Conservation (phyloP, 1,140 invertebrate species). For the Pissodes strobi region DNA sequence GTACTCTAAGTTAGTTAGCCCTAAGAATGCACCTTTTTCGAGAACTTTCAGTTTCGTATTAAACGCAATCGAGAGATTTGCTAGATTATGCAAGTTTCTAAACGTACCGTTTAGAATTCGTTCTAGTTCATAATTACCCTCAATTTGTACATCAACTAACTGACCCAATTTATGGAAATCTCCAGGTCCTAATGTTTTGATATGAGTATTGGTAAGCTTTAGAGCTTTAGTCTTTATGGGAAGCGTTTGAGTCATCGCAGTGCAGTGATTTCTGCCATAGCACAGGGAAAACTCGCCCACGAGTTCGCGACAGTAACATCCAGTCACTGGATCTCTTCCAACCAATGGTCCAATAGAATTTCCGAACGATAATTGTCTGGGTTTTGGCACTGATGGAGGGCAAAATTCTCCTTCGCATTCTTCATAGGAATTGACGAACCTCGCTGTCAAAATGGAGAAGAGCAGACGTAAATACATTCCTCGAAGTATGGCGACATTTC, state of each 20-base stretch:
- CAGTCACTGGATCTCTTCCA: conserved; percentile 34
- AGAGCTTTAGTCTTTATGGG: conserved; percentile 24
- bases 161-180: conserved; percentile 38
- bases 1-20: conserved; percentile 41
- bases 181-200: conserved; percentile 34
- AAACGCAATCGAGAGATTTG: conserved; percentile 45
- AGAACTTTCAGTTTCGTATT: conserved; percentile 44
- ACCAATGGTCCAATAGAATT: conserved; percentile 10
- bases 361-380: neutral
- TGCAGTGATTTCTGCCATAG: conserved; percentile 42
- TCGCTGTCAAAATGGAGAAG: neutral
- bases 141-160: conserved; percentile 41
- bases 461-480: conserved; percentile 1
- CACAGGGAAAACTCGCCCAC: conserved; percentile 35
- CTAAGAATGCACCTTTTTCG: conserved; percentile 42
- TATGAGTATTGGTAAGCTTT: conserved; percentile 38
- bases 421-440: conserved; percentile 7
- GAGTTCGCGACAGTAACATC: conserved; percentile 43
- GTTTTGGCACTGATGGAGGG: conserved; percentile 13
- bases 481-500: conserved; percentile 1
- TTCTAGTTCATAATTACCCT: conserved; percentile 44
- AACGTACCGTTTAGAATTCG: conserved; percentile 42
- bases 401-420: conserved; percentile 30
- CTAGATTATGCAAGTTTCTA: conserved; percentile 43
- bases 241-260: conserved; percentile 40